Evolutionary conservation across 2,888 invertebrate species (phyloP), one percentile per base, ranked within the genome.

Genomic region (Trimorus sp.): DNA sequence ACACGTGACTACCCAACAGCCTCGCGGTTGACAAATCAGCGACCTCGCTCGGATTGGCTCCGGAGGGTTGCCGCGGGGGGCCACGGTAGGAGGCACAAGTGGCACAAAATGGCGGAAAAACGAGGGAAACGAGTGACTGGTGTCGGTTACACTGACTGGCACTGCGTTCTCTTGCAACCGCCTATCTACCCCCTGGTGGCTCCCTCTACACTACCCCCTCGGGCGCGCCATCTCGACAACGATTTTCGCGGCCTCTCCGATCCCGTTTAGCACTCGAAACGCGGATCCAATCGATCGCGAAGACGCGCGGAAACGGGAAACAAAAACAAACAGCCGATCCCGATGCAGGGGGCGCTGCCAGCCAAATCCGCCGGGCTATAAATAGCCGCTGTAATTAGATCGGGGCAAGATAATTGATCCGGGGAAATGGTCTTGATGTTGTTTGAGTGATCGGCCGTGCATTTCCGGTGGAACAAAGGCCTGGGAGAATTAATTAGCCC

Each of bases 121-220:
- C 68, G 77, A 76, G 83, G 80, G 76, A 84, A 81, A 87, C 88
- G 88, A 89, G 89, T 88, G 90, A 89, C 90, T 89, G 90, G 90
- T 90, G 90, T 90, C 90, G 87, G 89, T 90, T 90, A 90, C 90
- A 90, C 88, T 83, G 88, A 87, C 89, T 90, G 90, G 90, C 88
- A 90, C 88, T 88, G 86, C 85, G 73, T 84, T 84, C 81, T 84
- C 83, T 85, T 77, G 83, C 85, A 84, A 88, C 88, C 88, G 88
- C 84, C 87, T 26, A 4, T 26, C 26, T 26, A n/a, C 26, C 26
- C 26, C 26, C 26, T 26, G 26, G 26, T 4, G 26, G 26, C 26
- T n/a, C n/a, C n/a, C n/a, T n/a, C n/a, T 26, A 26, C 26, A 26
- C 26, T 26, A 26, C 26, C 26, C 26, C 26, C 4, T 26, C 26